Conservation (phyloP, 2,797 vertebrate species). For the Darevskia mixta region DNA sequence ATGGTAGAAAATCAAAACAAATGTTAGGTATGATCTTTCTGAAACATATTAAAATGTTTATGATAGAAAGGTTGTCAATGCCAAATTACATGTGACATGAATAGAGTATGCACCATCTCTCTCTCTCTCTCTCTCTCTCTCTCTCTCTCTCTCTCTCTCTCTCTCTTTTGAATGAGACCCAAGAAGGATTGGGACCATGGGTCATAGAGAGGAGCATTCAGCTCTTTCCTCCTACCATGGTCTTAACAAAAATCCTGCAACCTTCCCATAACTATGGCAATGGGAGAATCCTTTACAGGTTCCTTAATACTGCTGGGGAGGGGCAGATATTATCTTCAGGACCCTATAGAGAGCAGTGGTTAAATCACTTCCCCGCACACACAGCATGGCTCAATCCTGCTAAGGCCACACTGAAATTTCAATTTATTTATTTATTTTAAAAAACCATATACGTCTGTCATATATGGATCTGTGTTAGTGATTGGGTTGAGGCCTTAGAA, state of each 20-base stretch:
- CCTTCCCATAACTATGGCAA: not conserved
- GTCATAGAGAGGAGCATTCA: not conserved
- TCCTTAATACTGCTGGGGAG: not conserved
- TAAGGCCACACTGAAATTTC: no score
- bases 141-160: no score
- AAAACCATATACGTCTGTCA: no score
- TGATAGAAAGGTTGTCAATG: not conserved
- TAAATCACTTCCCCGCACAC: not conserved
- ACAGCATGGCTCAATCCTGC: no score
- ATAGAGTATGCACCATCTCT: not conserved
- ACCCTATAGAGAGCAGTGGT: not conserved
- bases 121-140: no score
- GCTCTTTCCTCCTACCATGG: not conserved
- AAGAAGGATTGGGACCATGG: not conserved
- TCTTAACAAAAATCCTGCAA: not conserved
- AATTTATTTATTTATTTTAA: no score
- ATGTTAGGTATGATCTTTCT: constrained; percentile 15
- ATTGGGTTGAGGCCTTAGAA: not conserved
- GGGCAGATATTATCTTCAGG: not conserved
- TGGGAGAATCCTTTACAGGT: not conserved
- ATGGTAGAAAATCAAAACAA: constrained; percentile 35
- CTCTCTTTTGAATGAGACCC: no score
- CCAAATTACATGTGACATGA: not conserved
- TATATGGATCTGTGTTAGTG: no score
- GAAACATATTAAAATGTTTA: not conserved